Evolutionary conservation across 2,888 invertebrate genomes (phyloP).

Genomic region (Lycocerus yunnanus): DNA sequence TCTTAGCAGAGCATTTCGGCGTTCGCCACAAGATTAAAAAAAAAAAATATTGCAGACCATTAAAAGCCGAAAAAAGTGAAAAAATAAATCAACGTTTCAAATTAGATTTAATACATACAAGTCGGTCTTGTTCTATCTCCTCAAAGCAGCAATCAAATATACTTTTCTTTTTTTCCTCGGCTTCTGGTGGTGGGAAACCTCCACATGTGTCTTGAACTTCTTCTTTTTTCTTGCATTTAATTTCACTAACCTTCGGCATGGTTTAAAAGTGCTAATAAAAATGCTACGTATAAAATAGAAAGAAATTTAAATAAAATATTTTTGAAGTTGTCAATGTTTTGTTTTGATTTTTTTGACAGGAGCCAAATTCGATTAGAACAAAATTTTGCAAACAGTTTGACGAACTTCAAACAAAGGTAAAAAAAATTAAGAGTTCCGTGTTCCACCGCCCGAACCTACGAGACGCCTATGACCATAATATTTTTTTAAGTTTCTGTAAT

Average conservation of each 20-base stretch:
- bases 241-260: slow-evolving; percentile 3
- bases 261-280: background rate
- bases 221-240: slow-evolving; percentile 15
- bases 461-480: background rate
- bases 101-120: background rate
- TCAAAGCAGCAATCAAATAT: background rate
- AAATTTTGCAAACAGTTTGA: too few species aligned
- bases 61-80: too few species aligned
- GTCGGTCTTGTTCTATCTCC: background rate
- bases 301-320: background rate
- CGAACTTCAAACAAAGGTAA: background rate
- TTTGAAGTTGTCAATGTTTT: background rate
- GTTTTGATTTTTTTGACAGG: background rate
- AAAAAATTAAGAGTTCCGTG: background rate
- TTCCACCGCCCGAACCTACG: background rate
- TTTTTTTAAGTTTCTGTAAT: background rate
- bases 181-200: background rate
- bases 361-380: too few species aligned
- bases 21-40: too few species aligned
- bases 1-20: too few species aligned
- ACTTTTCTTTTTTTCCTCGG: background rate
- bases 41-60: too few species aligned
- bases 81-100: too few species aligned
- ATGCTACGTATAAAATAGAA: background rate
- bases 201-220: background rate